phyloP scores from a whole-genome alignment of 2,888 invertebrate species.

The Cancer borealis region DNA sequence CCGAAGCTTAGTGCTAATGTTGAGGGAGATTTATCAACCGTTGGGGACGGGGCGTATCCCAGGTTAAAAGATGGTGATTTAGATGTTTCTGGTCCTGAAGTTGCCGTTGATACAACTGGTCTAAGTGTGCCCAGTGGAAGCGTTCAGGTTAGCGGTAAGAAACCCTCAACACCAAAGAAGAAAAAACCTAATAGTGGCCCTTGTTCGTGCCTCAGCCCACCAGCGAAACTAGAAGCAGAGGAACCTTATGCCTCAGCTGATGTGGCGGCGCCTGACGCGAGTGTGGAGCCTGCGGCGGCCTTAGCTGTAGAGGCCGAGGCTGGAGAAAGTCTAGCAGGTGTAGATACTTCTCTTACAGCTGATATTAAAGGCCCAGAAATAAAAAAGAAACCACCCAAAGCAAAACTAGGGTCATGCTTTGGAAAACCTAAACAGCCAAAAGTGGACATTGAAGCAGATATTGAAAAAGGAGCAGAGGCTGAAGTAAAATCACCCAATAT shows the following conservation, averaged over 20 bases:
- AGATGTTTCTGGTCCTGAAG: not conserved
- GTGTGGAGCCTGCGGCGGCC: not conserved
- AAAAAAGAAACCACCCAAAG: constrained; percentile 49
- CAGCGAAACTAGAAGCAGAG: constrained; percentile 51
- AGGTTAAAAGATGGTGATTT: not conserved
- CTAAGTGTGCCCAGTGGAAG: not conserved
- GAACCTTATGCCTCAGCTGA: constrained; percentile 59
- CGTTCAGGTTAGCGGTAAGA: not conserved
- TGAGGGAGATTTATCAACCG: not conserved
- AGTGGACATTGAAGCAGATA: not conserved
- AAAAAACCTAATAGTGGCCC: constrained; percentile 46
- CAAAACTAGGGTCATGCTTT: constrained; percentile 64
- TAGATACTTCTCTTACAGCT: constrained; percentile 26
- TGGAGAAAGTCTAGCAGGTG: not conserved
- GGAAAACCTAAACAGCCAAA: constrained; percentile 54
- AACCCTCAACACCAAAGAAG: not conserved
- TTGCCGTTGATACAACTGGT: not conserved
- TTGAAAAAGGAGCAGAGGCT: constrained; percentile 35
- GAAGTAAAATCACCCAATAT: constrained; percentile 33
- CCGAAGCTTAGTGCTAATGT: constrained; percentile 25
- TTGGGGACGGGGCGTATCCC: not conserved
- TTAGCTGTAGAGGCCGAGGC: not conserved
- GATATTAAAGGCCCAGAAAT: constrained; percentile 16
- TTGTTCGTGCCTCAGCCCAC: constrained; percentile 60
- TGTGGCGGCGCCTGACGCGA: not conserved